Evolutionary conservation across 2,888 invertebrate genomes (phyloP).

Genomic region (Escarpia spicata): DNA sequence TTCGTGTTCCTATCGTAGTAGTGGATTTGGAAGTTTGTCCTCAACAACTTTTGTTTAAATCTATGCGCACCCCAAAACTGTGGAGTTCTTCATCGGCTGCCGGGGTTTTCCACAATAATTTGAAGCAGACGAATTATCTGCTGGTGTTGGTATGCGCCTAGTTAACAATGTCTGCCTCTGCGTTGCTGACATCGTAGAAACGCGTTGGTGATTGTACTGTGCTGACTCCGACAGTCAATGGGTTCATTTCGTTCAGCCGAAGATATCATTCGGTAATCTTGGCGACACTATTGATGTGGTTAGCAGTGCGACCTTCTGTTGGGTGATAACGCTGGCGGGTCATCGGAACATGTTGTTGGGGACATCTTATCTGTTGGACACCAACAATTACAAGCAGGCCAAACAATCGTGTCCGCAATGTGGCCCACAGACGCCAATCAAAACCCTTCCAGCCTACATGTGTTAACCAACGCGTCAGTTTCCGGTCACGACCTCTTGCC

Average conservation of each 20-base stretch:
- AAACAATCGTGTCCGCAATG: not conserved
- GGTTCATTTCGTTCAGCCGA: not conserved
- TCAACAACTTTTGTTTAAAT: no score
- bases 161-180: no score
- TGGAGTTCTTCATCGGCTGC: no score
- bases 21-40: no score
- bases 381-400: not conserved
- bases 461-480: not conserved
- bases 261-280: not conserved
- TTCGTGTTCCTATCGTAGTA: no score
- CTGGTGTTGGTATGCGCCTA: no score
- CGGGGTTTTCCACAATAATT: no score
- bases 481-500: constrained; percentile 16
- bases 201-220: not conserved
- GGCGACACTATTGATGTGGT: not conserved
- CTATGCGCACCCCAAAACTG: no score
- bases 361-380: not conserved
- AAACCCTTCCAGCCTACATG: not conserved
- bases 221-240: not conserved
- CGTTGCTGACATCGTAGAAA: not conserved
- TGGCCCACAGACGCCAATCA: not conserved
- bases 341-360: not conserved
- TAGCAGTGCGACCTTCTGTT: not conserved
- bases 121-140: no score
- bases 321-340: not conserved